Percentiles rank a stretch among this genome's conserved stretches.
Evolutionary conservation across 2,113 vertebrate genomes (phyloP).

Genomic region (Aegithalos caudatus): DNA sequence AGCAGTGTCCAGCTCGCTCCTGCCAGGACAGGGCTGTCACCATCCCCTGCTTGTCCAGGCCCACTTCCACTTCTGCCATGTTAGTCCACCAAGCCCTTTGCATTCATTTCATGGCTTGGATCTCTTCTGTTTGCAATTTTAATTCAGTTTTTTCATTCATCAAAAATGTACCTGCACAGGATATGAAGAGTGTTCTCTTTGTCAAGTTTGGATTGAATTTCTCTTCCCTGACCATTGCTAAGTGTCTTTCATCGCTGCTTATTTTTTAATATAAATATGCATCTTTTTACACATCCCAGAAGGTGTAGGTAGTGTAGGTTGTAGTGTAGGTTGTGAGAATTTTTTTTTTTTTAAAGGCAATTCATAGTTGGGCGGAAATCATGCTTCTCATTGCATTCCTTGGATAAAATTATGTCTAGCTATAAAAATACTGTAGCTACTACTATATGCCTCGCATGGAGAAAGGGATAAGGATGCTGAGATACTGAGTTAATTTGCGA

Average conservation of each 20-base stretch:
- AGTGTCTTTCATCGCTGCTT: not conserved
- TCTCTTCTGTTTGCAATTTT: not conserved
- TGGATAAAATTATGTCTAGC: not conserved
- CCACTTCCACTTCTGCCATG: not conserved
- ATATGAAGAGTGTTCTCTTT: not conserved
- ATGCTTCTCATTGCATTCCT: not conserved
- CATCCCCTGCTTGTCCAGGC: accelerated
- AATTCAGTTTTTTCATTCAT: not conserved
- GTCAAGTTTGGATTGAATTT: not conserved
- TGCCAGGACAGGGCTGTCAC: not conserved
- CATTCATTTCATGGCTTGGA: accelerated
- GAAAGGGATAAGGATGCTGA: not conserved
- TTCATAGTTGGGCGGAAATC: not conserved
- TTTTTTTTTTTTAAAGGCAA: not conserved
- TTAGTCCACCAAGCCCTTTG: not conserved
- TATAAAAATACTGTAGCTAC: not conserved
- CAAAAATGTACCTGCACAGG: not conserved
- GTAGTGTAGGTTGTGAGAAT: not conserved
- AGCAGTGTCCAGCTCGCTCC: not conserved
- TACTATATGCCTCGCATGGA: not conserved
- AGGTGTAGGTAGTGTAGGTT: not conserved
- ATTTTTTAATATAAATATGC: not conserved
- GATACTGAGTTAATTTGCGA: not conserved
- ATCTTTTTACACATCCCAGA: not conserved
- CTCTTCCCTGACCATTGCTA: not conserved